These are phyloP conservation scores for Calonectris borealis DNA, from an alignment of 2,113 vertebrate genomes.

Conservation along the genomic window DNA sequence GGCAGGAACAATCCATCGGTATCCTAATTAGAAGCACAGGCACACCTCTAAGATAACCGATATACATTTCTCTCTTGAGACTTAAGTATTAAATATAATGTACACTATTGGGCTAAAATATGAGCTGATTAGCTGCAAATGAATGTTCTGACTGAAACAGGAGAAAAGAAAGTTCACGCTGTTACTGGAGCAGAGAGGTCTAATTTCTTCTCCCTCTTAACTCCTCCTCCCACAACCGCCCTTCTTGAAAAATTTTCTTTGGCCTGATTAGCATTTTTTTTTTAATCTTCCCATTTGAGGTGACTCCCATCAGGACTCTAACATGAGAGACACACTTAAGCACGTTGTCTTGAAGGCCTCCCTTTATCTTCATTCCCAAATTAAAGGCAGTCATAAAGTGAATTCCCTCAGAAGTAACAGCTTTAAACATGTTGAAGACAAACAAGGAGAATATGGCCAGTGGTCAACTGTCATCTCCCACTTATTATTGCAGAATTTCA, in stretches of 20 bases:
- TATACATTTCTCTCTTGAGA: neutral
- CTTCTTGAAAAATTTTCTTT: constrained; percentile 32
- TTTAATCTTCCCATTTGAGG: neutral
- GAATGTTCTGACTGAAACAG: neutral
- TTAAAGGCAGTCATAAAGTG: neutral
- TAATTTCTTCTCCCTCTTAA: constrained; percentile 26
- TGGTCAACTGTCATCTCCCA: neutral
- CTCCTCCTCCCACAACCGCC: neutral
- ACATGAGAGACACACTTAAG: neutral
- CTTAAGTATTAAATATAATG: constrained; percentile 6
- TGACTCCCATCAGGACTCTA: neutral
- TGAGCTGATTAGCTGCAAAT: constrained; percentile 23
- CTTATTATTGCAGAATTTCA: neutral
- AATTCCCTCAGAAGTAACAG: neutral
- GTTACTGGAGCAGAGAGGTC: constrained; percentile 28
- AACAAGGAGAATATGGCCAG: neutral
- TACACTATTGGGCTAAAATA: neutral
- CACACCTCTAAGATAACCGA: neutral
- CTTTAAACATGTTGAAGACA: neutral
- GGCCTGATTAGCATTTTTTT: constrained; percentile 37
- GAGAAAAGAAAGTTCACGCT: neutral
- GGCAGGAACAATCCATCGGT: neutral
- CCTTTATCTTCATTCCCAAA: neutral
- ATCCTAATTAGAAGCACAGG: constrained; percentile 22
- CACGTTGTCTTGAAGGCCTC: neutral